Evolutionary conservation across 2,888 invertebrate genomes (phyloP).

Genomic region (Stictocephala bisonia): DNA sequence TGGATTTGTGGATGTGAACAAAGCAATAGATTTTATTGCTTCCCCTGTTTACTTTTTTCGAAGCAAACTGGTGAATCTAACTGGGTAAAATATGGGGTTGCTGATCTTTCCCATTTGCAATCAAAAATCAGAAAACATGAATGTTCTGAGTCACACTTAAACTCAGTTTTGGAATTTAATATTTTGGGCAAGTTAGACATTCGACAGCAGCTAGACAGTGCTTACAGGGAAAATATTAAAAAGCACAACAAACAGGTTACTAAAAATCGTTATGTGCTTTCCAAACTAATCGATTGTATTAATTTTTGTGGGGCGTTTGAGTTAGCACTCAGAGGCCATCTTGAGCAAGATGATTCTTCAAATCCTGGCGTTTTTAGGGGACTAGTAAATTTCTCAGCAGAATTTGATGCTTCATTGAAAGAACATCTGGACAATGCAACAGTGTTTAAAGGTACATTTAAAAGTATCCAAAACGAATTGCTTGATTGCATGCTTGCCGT

Average conservation of each 20-base stretch:
- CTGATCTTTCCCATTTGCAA: constrained; percentile 26
- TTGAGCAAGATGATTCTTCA: constrained; percentile 16
- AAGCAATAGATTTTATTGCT: constrained; percentile 36
- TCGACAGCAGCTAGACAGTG: constrained; percentile 23
- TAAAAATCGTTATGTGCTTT: constrained; percentile 27
- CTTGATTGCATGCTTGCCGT: constrained; percentile 37
- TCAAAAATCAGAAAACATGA: constrained; percentile 36
- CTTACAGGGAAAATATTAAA: constrained; percentile 10
- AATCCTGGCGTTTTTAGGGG: constrained; percentile 31
- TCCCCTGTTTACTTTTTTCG: constrained; percentile 22
- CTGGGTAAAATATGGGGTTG: constrained; percentile 32
- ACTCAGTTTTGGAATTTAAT: constrained; percentile 31
- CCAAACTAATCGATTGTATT: constrained; percentile 28
- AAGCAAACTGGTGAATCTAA: not conserved
- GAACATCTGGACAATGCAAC: not conserved
- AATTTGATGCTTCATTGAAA: not conserved
- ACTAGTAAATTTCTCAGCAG: constrained; percentile 27
- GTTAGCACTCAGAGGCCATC: constrained; percentile 25
- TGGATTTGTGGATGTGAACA: constrained; percentile 41
- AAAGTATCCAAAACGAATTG: constrained; percentile 39
- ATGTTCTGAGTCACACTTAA: constrained; percentile 15
- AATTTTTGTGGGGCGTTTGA: constrained; percentile 30
- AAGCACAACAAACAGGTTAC: constrained; percentile 37
- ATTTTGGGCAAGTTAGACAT: constrained; percentile 36
- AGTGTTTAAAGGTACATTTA: not conserved